Evolutionary conservation across 2,888 invertebrate genomes (phyloP).

Genomic region (Marronus borbonicus): DNA sequence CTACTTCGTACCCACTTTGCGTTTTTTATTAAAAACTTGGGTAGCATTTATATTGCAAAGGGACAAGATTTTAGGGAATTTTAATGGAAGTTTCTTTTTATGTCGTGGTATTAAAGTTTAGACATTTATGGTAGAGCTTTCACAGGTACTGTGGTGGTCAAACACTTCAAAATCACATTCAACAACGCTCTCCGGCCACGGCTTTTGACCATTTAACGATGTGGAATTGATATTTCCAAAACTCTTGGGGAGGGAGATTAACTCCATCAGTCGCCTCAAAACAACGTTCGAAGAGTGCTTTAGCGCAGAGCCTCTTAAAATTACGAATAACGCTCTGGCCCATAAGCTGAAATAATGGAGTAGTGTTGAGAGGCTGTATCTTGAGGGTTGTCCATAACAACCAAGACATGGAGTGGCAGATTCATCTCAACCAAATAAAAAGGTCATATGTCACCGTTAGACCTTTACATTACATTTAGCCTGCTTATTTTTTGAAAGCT

Average conservation of each 20-base stretch:
- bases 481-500: too few species aligned
- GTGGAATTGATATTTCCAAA: not conserved
- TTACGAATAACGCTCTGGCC: conserved; percentile 55
- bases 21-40: conserved; percentile 57
- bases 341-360: too few species aligned
- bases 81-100: not conserved
- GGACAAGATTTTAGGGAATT: not conserved
- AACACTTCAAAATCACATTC: not conserved
- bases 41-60: conserved; percentile 21
- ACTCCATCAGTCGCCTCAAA: conserved; percentile 55
- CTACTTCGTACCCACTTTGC: conserved; percentile 65
- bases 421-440: not conserved
- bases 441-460: too few species aligned
- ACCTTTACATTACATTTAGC: too few species aligned
- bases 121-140: too few species aligned
- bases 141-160: not conserved
- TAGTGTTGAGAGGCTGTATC: too few species aligned
- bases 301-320: conserved; percentile 58
- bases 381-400: not conserved
- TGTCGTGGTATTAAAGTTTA: not conserved
- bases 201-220: not conserved
- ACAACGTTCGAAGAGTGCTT: conserved; percentile 53
- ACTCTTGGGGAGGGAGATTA: conserved; percentile 53
- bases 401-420: not conserved
- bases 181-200: not conserved